Percentiles rank a stretch among this genome's conserved stretches.
Evolutionary conservation across 2,888 invertebrate species (phyloP).

Genomic region (Isoperla grammatica): DNA sequence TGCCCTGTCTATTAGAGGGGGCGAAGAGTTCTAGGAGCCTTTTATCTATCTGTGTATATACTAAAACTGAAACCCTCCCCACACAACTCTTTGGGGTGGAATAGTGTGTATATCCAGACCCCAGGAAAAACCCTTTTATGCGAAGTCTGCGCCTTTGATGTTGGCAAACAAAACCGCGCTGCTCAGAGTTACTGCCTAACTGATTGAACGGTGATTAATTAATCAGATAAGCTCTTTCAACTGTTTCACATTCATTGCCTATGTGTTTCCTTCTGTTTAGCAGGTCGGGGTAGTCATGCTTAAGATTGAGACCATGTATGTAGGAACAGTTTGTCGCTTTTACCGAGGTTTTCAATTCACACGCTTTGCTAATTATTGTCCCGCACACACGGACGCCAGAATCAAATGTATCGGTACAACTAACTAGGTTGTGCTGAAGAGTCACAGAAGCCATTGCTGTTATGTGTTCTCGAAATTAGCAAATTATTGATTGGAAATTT

Average conservation of each 20-base stretch:
- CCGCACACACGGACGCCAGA: too few species aligned
- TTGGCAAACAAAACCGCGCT: conserved; percentile 18
- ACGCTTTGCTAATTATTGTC: too few species aligned
- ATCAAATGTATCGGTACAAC: too few species aligned
- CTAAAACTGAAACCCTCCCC: conserved; percentile 10
- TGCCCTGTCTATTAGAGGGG: conserved; percentile 19
- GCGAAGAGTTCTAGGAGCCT: conserved; percentile 19
- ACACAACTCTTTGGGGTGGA: conserved; percentile 6
- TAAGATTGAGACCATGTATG: conserved; percentile 9
- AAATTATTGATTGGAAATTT: too few species aligned
- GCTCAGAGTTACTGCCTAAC: conserved; percentile 18
- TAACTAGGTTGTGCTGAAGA: too few species aligned
- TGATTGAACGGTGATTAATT: conserved; percentile 33
- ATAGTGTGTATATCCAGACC: conserved; percentile 17
- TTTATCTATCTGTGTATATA: conserved; percentile 17
- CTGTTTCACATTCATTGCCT: conserved; percentile 22
- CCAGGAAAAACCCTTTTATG: conserved; percentile 28
- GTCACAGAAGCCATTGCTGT: too few species aligned
- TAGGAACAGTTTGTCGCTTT: too few species aligned
- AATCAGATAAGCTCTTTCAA: conserved; percentile 32
- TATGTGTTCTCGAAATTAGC: too few species aligned
- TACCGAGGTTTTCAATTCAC: too few species aligned
- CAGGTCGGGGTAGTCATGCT: conserved; percentile 2
- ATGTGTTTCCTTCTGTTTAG: background rate
- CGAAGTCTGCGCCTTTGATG: conserved; percentile 28